Evolutionary conservation across 2,888 invertebrate genomes (phyloP).

Genomic region (Synanthedon andrenaeformis): DNA sequence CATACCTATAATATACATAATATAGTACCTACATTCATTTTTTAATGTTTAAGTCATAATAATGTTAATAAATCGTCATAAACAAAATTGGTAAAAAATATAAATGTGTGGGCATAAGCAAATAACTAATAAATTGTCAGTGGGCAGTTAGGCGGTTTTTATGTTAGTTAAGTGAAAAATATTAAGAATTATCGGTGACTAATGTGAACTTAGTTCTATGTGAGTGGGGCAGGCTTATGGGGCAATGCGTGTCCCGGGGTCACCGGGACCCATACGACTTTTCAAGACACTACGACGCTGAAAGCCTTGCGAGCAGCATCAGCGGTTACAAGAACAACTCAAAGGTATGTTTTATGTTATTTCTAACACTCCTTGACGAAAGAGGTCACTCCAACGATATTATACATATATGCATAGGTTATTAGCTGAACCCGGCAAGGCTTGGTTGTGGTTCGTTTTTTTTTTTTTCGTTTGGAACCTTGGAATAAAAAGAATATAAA

Average conservation of each 20-base stretch:
- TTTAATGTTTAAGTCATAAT: too few relatives aligned
- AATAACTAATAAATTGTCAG: background rate
- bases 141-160: background rate
- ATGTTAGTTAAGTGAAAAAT: conserved; percentile 4
- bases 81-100: too few relatives aligned
- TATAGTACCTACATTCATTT: too few relatives aligned
- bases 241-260: conserved; percentile 81
- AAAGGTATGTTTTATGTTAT: conserved; percentile 29
- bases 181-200: conserved; percentile 1
- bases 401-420: too few relatives aligned
- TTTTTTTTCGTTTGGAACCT: too few relatives aligned
- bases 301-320: conserved; percentile 53
- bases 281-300: conserved; percentile 58
- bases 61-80: too few relatives aligned
- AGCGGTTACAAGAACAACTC: conserved; percentile 30
- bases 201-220: conserved; percentile 9
- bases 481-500: too few relatives aligned
- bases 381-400: too few relatives aligned
- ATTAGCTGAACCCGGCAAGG: too few relatives aligned
- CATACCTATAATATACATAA: too few relatives aligned
- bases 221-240: conserved; percentile 67
- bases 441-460: too few relatives aligned
- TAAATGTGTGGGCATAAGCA: background rate
- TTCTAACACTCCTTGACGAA: too few relatives aligned
- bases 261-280: conserved; percentile 61